Base-by-base conservation (phyloP, 2,797 vertebrate species). In the Chelidonichthys spinosus region DNA sequence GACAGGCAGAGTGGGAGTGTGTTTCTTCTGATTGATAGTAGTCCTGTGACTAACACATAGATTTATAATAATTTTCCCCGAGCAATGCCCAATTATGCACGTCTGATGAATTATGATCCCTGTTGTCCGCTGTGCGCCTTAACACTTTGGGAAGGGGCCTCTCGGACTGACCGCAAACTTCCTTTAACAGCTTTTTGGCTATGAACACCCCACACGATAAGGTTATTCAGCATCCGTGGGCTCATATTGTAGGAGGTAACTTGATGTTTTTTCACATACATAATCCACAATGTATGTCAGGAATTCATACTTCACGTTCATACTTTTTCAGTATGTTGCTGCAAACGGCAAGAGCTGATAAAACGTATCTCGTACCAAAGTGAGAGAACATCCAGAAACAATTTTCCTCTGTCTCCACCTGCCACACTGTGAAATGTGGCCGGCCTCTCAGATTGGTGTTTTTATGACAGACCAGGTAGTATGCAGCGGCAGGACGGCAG, bases 21-120 rank as follows among this genome's bases (percentile, higher is more conserved):
- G 89, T 92, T 91, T 92, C 89, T 8, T 76, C 86, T 93, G 91
- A 93, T 90, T 90, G 90, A 92, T 90, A 82, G 88, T 76, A 77
- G 78, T 74, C 43, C 90, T 85, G 77, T 93, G 90, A 93, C 92
- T 91, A 89, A 93, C 52, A 39, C 89, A 90, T 84, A 79, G 83
- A 93, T 94, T 94, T 92, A 92, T 91, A 90, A 92, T 91, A 85
- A 90, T 88, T 88, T 88, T 90, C 85, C 25, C 58, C 40, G 15
- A 47, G 81, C 87, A 73, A 79, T 86, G 79, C 59, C 66, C 78
- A 88, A 87, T 93, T 93, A 90, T 87, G 78, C 84, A 90, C 32
- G 79, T 82, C 72, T 85, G 87, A 89, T 93, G 89, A 90, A 91
- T 91, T 83, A 88, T 74, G 69, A 83, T 70, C 66, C 54, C 69